Base-by-base conservation (phyloP, 2,888 invertebrate species). In the Sinhomidia bicolor region DNA sequence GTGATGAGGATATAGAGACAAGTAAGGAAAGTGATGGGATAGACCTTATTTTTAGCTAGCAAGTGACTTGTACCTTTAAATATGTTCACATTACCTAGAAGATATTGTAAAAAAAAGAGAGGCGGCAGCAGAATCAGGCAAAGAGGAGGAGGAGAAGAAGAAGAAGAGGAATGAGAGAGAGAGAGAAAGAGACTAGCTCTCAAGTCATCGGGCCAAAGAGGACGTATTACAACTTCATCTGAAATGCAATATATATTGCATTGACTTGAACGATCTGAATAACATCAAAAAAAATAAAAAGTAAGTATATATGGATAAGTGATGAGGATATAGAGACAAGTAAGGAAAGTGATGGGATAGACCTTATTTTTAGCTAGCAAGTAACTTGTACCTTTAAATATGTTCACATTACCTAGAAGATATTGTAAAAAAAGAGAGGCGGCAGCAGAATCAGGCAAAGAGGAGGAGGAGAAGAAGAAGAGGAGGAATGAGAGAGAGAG, bases 221-320 rank as follows among this genome's bases (percentile, higher is more conserved):
- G 26, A 44, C 47, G 74, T 47, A 44, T 74, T 47, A 47, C 29
- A 47, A 32, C 74, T 47, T 14, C 74, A 74, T 74, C 74, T 74
- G n/a, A 74, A 74, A 74, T 81, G 65, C 65, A 81, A 81, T 81
- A 47, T 57, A 26, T 47, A 74, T 47, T 74, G n/a, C 74, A 74
- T 26, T 44, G 26, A 41, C 41, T 20, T 83, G 71, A 83, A 68
- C 57, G 65, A 81, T 62, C 62, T 81, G 81, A 68, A 68, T 68
- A 65, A 47, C 47, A 74, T 26, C 36, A 5, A 36, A 2, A 47
- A 10, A 10, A 47, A 23, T 7, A 57, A 6, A n/a, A 23, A 17
- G 2, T 51, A 26, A n/a, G 32, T 29, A 65, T n/a, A 36, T 23
- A 23, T 17, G 1, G 57, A 17, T 17, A 51, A 51, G 57, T 57